Evolutionary conservation across 2,888 invertebrate species (phyloP).

Genomic region (Augiades crinisus): DNA sequence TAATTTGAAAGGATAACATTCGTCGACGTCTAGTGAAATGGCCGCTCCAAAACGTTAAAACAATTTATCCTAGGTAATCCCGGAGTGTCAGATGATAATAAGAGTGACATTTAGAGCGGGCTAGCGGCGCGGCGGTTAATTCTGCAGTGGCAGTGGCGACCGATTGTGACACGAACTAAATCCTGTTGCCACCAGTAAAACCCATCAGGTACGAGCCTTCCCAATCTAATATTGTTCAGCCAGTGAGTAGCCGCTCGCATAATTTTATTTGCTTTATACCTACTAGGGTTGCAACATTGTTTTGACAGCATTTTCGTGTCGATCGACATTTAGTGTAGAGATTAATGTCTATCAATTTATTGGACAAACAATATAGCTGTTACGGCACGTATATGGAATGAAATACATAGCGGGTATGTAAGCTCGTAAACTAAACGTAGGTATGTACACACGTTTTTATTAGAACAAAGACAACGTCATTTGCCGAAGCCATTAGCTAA

Average conservation of each 20-base stretch:
- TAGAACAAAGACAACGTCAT: conserved; percentile 50
- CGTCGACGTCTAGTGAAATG: conserved; percentile 62
- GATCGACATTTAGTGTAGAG: conserved; percentile 31
- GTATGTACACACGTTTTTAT: conserved; percentile 47
- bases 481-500: conserved; percentile 61
- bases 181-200: conserved; percentile 71
- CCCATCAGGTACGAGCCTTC: conserved; percentile 68
- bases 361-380: neutral
- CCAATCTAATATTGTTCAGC: conserved; percentile 55
- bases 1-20: conserved; percentile 68
- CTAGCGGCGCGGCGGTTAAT: conserved; percentile 65
- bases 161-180: conserved; percentile 76
- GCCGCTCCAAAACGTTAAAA: conserved; percentile 70
- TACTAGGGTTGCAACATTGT: conserved; percentile 26
- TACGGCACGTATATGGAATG: neutral
- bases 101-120: conserved; percentile 77
- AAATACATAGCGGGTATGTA: neutral
- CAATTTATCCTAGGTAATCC: conserved; percentile 80
- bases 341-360: conserved; percentile 23
- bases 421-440: conserved; percentile 11
- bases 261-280: conserved; percentile 22
- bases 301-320: conserved; percentile 29
- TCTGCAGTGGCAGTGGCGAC: conserved; percentile 67
- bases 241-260: conserved; percentile 20
- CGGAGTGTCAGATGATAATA: conserved; percentile 77